Base-by-base conservation (phyloP, 2,888 invertebrate genomes). In the Drosophila antonietae region DNA sequence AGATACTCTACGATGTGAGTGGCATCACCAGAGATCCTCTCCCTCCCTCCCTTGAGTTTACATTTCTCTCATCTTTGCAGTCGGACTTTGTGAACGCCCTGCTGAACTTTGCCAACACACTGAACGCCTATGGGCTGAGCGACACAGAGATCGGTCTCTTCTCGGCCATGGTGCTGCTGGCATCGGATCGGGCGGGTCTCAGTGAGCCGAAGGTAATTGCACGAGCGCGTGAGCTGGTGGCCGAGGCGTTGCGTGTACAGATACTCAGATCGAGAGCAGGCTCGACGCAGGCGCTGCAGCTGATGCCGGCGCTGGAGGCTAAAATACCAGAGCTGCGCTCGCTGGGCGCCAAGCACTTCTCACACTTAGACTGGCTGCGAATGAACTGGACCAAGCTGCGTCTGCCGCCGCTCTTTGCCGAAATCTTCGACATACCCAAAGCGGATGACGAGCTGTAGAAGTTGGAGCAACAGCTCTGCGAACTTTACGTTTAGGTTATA, bases 401-500 rank as follows among this genome's bases (percentile, higher is more conserved):
- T 74, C 94, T 98, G 87, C 98, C 98, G 53, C 98, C 98, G 4
- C 95, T 99, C 63, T 99, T 98, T 93, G 96, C 98, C 41, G 99
- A 99, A 93, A 98, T 98, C 88, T 99, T 98, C 93, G 98, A 99
- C 95, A 98, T 99, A 93, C 97, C 98, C 81, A 97, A 96, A 93
- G 95, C 95, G 89, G 96, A 96, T 91, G 96, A 96, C 90, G 96
- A 96, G 80, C 88, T 91, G 75, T 92, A 91, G 88, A 78, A 31
- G 8, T 39, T 37, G 68, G 47, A 57, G 68, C 76, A 67, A 62
- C 75, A 69, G 69, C 73, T 76, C 76, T 63, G 78, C 74, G 66
- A 67, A 47, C 52, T 81, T 52, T 78, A 78, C 69, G 68, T 73
- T 82, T 88, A 84, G 77, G 71, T 51, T 33, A 51, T 64, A 81